Percentiles rank a stretch among this genome's conserved stretches.
Conservation (phyloP, 2,888 invertebrate genomes). For the Dendrolimus pini region DNA sequence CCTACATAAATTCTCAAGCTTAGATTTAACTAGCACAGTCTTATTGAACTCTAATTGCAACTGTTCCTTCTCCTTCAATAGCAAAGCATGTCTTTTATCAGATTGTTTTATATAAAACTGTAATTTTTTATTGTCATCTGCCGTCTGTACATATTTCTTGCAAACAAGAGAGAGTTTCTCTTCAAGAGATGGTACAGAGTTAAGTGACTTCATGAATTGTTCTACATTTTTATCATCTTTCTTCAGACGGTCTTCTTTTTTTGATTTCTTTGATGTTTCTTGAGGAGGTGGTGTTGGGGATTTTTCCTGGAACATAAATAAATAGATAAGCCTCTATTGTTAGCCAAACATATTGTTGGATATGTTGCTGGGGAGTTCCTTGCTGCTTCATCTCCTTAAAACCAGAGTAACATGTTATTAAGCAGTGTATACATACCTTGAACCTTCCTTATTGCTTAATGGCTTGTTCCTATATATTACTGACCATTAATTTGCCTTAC, state of each 20-base stretch:
- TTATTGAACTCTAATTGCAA: slow-evolving; percentile 89
- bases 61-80: slow-evolving; percentile 87
- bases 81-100: slow-evolving; percentile 76
- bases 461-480: too few relatives aligned
- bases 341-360: too few relatives aligned
- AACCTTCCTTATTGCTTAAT: too few relatives aligned
- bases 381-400: too few relatives aligned
- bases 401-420: too few relatives aligned
- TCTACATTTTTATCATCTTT: slow-evolving; percentile 79
- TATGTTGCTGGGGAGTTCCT: too few relatives aligned
- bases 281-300: slow-evolving; percentile 25
- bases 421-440: too few relatives aligned
- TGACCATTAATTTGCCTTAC: too few relatives aligned
- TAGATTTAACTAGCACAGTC: slow-evolving; percentile 86
- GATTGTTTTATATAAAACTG: slow-evolving; percentile 76
- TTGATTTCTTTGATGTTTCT: slow-evolving; percentile 45
- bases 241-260: slow-evolving; percentile 54
- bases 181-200: slow-evolving; percentile 74
- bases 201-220: slow-evolving; percentile 80
- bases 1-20: slow-evolving; percentile 92
- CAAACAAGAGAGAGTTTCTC: slow-evolving; percentile 83
- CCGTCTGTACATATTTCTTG: slow-evolving; percentile 85
- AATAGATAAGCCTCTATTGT: too few relatives aligned
- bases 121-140: slow-evolving; percentile 82
- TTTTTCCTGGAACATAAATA: slow-evolving; percentile 34